Percentiles rank a stretch among this genome's conserved stretches.
These are phyloP conservation scores for Eristalinus sepulchralis DNA, from an alignment of 2,888 invertebrate genomes.

Conservation along the genomic window DNA sequence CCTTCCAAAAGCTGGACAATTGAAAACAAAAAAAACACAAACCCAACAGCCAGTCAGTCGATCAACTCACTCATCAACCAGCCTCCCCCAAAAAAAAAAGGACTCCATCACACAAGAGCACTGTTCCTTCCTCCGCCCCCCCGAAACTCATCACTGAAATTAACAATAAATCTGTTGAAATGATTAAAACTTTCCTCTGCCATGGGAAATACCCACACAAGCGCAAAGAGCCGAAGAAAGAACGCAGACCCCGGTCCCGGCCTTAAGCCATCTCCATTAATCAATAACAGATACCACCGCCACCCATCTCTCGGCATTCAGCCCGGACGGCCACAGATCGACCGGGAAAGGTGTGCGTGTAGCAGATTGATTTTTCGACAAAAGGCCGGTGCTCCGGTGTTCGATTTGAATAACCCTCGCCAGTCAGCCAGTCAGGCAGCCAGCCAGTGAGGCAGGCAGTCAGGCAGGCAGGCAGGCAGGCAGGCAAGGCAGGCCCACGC, in stretches of 20 bases:
- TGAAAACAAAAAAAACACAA: too few species aligned
- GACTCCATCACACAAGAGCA: background rate
- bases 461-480: background rate
- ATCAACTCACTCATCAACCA: background rate
- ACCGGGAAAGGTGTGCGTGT: constrained; percentile 49
- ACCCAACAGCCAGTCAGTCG: background rate
- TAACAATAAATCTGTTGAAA: constrained; percentile 56
- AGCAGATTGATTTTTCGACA: constrained; percentile 60
- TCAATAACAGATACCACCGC: constrained; percentile 54
- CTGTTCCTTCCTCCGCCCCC: background rate
- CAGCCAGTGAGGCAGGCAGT: background rate
- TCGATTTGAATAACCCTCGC: constrained; percentile 14
- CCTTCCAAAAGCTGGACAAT: too few species aligned
- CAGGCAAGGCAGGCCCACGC: background rate
- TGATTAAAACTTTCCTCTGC: constrained; percentile 31
- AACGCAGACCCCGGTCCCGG: background rate
- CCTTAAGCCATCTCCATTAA: constrained; percentile 44
- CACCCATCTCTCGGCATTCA: background rate
- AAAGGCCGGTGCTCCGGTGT: constrained; percentile 16
- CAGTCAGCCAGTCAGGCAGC: background rate
- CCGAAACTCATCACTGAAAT: constrained; percentile 30
- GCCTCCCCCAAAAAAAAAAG: background rate
- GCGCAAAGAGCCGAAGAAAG: background rate
- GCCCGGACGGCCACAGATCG: background rate
- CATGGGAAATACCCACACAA: background rate